These are phyloP conservation scores for Leucoptera coffeella DNA, from an alignment of 2,888 invertebrate genomes.

Conservation along the genomic window DNA sequence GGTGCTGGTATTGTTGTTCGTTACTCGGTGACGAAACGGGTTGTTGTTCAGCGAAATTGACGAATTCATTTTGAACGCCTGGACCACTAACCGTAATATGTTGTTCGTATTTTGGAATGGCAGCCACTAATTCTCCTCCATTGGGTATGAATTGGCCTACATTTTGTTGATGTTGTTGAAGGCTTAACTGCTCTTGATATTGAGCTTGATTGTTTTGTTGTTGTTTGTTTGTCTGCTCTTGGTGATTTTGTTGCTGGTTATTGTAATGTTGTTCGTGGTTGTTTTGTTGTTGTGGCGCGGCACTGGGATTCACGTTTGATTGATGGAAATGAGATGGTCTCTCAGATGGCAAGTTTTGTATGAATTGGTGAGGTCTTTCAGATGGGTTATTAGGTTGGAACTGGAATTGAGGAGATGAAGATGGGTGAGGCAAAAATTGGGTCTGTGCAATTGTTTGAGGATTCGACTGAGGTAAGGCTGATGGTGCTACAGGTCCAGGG, in stretches of 20 bases:
- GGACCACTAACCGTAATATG: slow-evolving; percentile 59
- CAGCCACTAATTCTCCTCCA: slow-evolving; percentile 68
- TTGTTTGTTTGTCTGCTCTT: slow-evolving; percentile 19
- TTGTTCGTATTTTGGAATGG: slow-evolving; percentile 75
- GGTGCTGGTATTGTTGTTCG: slow-evolving; percentile 12
- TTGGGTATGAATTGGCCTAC: slow-evolving; percentile 49
- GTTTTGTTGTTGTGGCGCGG: slow-evolving; percentile 20
- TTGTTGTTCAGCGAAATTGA: slow-evolving; percentile 15
- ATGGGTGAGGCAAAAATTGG: slow-evolving; percentile 11
- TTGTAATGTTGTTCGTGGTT: slow-evolving; percentile 21
- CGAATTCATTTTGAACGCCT: slow-evolving; percentile 16
- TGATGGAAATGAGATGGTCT: slow-evolving; percentile 17
- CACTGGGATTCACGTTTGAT: too few species aligned
- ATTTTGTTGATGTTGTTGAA: slow-evolving; percentile 33
- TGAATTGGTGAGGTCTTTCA: slow-evolving; percentile 4
- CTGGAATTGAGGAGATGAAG: slow-evolving; percentile 24
- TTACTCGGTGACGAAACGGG: slow-evolving; percentile 9
- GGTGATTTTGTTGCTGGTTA: slow-evolving; percentile 15
- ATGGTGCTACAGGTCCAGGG: slow-evolving; percentile 11
- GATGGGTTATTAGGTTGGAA: slow-evolving; percentile 35
- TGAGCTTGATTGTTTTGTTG: too few species aligned
- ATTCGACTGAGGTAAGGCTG: slow-evolving; percentile 14
- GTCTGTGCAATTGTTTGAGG: too few species aligned
- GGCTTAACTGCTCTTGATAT: too few species aligned
- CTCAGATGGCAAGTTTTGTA: slow-evolving; percentile 13